Conservation (phyloP, 2,888 invertebrate species). For the Ectobius pallidus region DNA sequence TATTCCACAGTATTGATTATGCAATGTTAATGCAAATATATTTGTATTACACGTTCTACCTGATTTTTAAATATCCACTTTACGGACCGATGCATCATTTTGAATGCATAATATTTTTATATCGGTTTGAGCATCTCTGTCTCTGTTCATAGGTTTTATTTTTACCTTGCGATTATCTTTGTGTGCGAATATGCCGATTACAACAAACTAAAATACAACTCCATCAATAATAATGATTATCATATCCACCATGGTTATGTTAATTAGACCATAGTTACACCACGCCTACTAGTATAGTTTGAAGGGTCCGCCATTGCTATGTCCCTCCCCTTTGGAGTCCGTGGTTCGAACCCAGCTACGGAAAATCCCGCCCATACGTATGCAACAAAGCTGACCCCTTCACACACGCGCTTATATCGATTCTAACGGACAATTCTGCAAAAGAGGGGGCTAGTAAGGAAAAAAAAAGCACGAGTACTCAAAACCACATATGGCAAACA, state of each 20-base stretch:
- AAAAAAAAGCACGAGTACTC: conserved; percentile 14
- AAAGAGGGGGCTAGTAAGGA: conserved; percentile 3
- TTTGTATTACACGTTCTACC: not conserved
- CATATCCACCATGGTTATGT: conserved; percentile 14
- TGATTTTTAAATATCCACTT: not conserved
- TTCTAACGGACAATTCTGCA: conserved; percentile 30
- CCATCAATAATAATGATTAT: conserved; percentile 15
- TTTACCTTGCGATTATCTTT: not conserved
- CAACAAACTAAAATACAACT: not conserved
- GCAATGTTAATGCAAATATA: conserved; percentile 8
- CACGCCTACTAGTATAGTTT: not conserved
- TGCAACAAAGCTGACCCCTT: conserved; percentile 4
- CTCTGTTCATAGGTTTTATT: not conserved
- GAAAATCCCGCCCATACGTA: conserved; percentile 19
- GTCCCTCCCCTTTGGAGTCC: conserved; percentile 28
- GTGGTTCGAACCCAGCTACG: conserved; percentile 19
- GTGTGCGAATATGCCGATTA: not conserved
- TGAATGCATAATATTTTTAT: not conserved
- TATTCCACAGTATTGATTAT: conserved; percentile 16
- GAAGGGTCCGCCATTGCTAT: conserved; percentile 22
- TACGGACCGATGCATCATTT: not conserved
- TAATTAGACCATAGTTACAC: not conserved
- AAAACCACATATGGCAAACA: conserved; percentile 28
- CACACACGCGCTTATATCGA: conserved; percentile 6
- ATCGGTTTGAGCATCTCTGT: not conserved